phyloP scores from a whole-genome alignment of 1,140 invertebrate species.

The Copidosoma floridanum region DNA sequence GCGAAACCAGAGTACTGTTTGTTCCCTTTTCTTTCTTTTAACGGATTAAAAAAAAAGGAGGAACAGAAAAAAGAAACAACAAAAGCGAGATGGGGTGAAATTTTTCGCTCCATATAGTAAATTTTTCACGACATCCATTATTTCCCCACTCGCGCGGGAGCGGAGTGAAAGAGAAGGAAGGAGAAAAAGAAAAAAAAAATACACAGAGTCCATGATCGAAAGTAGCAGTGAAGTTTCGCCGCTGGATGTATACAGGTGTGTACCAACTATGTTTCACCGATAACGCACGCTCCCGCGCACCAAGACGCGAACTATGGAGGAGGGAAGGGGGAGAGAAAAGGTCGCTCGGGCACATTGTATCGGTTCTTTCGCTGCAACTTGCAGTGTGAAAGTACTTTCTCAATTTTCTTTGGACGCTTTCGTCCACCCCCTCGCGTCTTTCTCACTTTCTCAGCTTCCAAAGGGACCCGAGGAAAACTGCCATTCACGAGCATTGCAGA shows the following conservation, averaged over 20 bases:
- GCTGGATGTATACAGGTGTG: background rate
- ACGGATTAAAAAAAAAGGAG: no score
- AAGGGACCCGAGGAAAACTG: constrained; percentile 39
- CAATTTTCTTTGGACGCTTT: constrained; percentile 38
- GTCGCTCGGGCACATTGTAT: constrained; percentile 11
- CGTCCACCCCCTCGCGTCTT: background rate
- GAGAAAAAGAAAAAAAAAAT: background rate
- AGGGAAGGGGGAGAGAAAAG: no score
- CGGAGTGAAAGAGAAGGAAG: background rate
- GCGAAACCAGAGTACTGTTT: no score
- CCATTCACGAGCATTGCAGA: no score
- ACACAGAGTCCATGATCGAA: constrained; percentile 29
- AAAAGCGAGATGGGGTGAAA: background rate
- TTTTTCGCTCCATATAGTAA: constrained; percentile 10
- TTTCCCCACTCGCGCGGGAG: constrained; percentile 16
- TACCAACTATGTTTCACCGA: constrained; percentile 31
- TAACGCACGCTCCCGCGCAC: constrained; percentile 27
- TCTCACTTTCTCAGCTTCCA: no score
- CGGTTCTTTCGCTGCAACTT: constrained; percentile 28
- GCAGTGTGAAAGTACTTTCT: constrained; percentile 42
- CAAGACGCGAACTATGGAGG: no score
- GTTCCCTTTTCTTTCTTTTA: no score
- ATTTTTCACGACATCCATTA: constrained; percentile 27
- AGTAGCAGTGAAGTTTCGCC: constrained; percentile 34
- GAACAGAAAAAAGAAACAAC: no score